Percentiles rank a stretch among this genome's conserved stretches.
phyloP scores from a whole-genome alignment of 2,888 invertebrate species.

The Agonum fuliginosum region DNA sequence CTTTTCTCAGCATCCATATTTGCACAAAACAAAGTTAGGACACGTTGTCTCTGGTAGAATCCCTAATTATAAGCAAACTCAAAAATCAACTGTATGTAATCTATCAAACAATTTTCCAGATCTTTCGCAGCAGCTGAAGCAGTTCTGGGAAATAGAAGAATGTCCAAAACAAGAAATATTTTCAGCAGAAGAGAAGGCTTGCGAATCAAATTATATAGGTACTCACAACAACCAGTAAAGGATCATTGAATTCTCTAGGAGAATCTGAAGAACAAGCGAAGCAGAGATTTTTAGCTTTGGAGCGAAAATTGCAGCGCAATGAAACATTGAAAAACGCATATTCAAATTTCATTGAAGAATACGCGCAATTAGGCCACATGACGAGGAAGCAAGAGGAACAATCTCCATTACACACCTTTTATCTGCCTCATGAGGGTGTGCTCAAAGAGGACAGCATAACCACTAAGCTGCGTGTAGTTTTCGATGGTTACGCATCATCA shows the following conservation, averaged over 20 bases:
- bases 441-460: conserved; percentile 13
- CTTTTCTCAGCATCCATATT: neutral
- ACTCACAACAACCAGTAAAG: neutral
- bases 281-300: neutral
- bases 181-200: neutral
- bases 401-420: neutral
- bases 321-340: neutral
- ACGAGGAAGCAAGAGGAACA: neutral
- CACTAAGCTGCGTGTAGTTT: conserved; percentile 22
- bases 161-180: neutral
- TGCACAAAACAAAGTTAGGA: conserved; percentile 12
- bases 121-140: neutral
- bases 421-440: conserved; percentile 22
- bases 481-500: neutral
- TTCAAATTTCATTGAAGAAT: neutral
- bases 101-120: neutral
- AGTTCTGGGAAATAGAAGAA: conserved; percentile 19
- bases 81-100: too few species aligned
- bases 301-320: neutral
- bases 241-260: neutral
- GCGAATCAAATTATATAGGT: neutral
- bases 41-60: neutral
- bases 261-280: conserved; percentile 3
- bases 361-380: neutral
- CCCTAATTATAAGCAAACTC: neutral